Conservation (phyloP, 2,113 vertebrate species). For the Notarius quadriscutis region DNA sequence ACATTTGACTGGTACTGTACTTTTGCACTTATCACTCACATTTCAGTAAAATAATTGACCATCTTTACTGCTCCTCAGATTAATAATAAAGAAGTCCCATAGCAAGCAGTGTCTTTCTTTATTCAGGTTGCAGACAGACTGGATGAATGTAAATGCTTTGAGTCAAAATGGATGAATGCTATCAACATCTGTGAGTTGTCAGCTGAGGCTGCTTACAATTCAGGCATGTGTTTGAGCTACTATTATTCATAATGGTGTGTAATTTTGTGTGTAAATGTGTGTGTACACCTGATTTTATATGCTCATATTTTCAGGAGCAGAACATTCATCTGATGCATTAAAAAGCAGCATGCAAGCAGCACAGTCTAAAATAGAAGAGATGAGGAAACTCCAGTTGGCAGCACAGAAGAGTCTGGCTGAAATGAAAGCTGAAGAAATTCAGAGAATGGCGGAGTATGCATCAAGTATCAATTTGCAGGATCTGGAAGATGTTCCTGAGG, state of each 20-base stretch:
- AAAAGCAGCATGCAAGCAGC: constrained; percentile 83
- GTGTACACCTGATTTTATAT: background rate
- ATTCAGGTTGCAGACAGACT: constrained; percentile 67
- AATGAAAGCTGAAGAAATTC: constrained; percentile 79
- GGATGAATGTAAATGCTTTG: constrained; percentile 68
- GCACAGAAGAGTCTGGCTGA: constrained; percentile 86
- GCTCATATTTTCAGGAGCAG: constrained; percentile 78
- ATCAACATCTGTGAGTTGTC: constrained; percentile 70
- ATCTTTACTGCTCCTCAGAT: background rate
- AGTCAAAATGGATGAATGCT: constrained; percentile 69
- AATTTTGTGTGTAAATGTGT: too few species aligned
- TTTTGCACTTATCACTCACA: background rate
- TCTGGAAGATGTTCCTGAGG: constrained; percentile 70
- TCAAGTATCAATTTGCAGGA: constrained; percentile 49
- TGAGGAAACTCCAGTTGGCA: constrained; percentile 77
- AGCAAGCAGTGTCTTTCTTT: background rate
- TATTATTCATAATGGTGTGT: background rate
- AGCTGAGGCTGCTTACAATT: constrained; percentile 68
- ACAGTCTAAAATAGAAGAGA: constrained; percentile 82
- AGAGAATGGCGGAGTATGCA: constrained; percentile 65
- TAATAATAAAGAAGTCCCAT: background rate
- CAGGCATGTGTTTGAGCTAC: constrained; percentile 63
- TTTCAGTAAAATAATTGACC: background rate
- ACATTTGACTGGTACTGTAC: background rate
- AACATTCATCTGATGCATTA: constrained; percentile 79